These are phyloP conservation scores for Drosophila vallismaia DNA, from an alignment of 2,888 invertebrate species.

Conservation along the genomic window DNA sequence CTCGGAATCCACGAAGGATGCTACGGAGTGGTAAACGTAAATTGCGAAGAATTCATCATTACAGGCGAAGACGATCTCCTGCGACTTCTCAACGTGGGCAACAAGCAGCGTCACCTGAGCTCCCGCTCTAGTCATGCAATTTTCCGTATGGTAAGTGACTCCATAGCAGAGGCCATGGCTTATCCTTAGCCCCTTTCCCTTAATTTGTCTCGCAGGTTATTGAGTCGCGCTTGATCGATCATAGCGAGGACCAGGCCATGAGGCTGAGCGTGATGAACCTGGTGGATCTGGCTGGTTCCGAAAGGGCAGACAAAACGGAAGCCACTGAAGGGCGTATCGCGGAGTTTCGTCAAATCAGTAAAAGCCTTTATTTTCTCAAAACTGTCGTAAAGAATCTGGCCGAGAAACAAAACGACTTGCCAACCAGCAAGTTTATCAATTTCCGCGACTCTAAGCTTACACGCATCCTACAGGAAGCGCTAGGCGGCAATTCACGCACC, in stretches of 20 bases:
- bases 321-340: conserved; percentile 87
- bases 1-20: conserved; percentile 88
- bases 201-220: conserved; percentile 85
- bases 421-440: conserved; percentile 85
- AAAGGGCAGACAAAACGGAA: conserved; percentile 91
- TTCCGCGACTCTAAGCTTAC: conserved; percentile 95
- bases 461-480: conserved; percentile 91
- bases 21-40: conserved; percentile 87
- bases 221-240: conserved; percentile 88
- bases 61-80: conserved; percentile 87
- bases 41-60: conserved; percentile 87
- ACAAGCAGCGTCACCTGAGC: conserved; percentile 91
- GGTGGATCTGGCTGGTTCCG: conserved; percentile 96
- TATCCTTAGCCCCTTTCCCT: conserved; percentile 37
- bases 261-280: conserved; percentile 92
- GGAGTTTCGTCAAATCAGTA: conserved; percentile 92
- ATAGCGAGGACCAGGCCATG: conserved; percentile 84
- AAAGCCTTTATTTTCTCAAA: conserved; percentile 89
- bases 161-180: not conserved
- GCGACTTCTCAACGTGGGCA: conserved; percentile 86
- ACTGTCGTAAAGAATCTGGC: conserved; percentile 93
- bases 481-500: conserved; percentile 95
- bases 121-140: conserved; percentile 95
- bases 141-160: conserved; percentile 90
- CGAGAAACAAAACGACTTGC: conserved; percentile 81